phyloP scores from a whole-genome alignment of 2,113 vertebrate species.

The Anguilla japonica region DNA sequence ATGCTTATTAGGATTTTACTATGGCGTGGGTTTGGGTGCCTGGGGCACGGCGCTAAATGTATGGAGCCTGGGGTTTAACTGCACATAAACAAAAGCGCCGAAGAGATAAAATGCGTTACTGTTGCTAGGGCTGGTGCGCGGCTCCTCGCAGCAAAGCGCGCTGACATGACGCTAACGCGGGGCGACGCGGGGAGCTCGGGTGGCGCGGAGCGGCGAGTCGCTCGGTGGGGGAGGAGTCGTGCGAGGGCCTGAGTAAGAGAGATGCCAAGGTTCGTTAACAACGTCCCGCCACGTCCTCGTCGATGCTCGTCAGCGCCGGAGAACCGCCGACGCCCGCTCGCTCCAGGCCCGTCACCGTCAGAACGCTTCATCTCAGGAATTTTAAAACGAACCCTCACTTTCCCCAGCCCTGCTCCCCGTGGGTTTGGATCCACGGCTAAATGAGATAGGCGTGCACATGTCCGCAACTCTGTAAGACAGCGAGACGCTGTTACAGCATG shows the following conservation, averaged over 20 bases:
- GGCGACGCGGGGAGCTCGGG: conserved; percentile 56
- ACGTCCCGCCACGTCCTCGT: conserved; percentile 60
- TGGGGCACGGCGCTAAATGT: background rate
- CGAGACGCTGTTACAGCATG: background rate
- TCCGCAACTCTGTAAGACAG: background rate
- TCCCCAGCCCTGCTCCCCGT: background rate
- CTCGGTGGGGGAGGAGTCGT: conserved; percentile 62
- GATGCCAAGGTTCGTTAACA: conserved; percentile 64
- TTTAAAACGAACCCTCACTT: conserved; percentile 10
- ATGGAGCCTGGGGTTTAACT: background rate
- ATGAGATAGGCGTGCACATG: background rate
- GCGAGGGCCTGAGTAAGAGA: conserved; percentile 57
- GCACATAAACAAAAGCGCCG: conserved; percentile 1
- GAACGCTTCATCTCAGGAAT: conserved; percentile 23
- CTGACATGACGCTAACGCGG: conserved; percentile 66
- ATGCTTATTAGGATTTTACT: background rate
- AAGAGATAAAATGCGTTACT: conserved; percentile 18
- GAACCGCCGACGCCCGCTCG: conserved; percentile 35
- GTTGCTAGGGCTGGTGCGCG: conserved; percentile 58
- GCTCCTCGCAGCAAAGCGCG: conserved; percentile 59
- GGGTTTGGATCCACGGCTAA: background rate
- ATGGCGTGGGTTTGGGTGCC: background rate
- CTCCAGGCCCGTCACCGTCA: background rate
- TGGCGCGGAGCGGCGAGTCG: conserved; percentile 56
- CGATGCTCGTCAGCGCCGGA: conserved; percentile 54